These are phyloP conservation scores for Parauchenoglanis ngamensis DNA, from an alignment of 2,797 vertebrate genomes.

Conservation along the genomic window DNA sequence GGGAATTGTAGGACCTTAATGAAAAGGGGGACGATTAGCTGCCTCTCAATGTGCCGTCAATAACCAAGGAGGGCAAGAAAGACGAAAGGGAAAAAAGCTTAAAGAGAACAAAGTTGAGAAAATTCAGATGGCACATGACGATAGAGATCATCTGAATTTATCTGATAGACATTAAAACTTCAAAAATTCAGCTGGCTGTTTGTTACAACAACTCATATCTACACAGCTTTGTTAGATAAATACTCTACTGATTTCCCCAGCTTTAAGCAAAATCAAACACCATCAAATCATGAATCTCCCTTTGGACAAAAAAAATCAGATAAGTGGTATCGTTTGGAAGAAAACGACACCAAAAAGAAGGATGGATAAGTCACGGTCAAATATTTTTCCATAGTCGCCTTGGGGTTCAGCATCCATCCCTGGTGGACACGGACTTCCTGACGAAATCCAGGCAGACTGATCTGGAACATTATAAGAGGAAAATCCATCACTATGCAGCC, in stretches of 20 bases:
- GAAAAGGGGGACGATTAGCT: not conserved
- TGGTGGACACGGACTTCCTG: conserved; percentile 57
- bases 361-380: conserved; percentile 56
- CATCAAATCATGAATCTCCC: not conserved
- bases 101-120: conserved; percentile 7
- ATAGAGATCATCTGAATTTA: conserved; percentile 22
- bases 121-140: conserved; percentile 5
- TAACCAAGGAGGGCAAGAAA: conserved; percentile 22
- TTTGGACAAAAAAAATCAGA: not conserved
- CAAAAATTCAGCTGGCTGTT: not conserved
- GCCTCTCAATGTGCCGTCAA: conserved; percentile 21
- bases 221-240: not conserved
- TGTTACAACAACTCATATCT: not conserved
- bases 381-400: conserved; percentile 63
- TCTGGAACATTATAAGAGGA: conserved; percentile 71
- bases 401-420: conserved; percentile 46
- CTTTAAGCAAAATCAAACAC: not conserved
- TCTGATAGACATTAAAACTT: conserved; percentile 38
- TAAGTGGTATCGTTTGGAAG: not conserved
- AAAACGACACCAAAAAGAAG: not conserved
- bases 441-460: conserved; percentile 60
- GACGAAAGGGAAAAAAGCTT: conserved; percentile 5
- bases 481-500: conserved; percentile 80
- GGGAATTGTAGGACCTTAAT: conserved; percentile 39
- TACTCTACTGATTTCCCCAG: not conserved